Evolutionary conservation across 2,113 vertebrate genomes (phyloP), one percentile per base, ranked within the genome.

Genomic region (Calonectris borealis): DNA sequence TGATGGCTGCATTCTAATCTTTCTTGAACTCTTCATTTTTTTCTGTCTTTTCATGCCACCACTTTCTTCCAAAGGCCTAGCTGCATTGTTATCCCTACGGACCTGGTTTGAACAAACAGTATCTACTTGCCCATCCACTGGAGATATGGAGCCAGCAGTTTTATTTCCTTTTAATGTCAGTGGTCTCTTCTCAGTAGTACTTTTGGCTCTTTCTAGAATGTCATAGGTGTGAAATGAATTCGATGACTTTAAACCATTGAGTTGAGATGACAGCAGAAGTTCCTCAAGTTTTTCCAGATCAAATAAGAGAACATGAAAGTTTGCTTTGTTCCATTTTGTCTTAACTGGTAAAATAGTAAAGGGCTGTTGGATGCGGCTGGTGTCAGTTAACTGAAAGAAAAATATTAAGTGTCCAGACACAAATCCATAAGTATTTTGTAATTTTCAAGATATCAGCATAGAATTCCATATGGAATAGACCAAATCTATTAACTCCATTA

Each of bases 261-360:
- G 21, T 10, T 96, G 95, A 87, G 87, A 86, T 1, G 97, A 95
- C n/a, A 95, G 92, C 40, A 98, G 70, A 89, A 97, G 87, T 69
- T 98, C 97, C 20, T 97, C 90, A 72, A 98, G 96, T 51, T 96
- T 97, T 91, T 98, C 98, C 96, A 98, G 70, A 82, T 98, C 97
- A 96, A 99, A 98, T 17, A 98, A 83, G 16, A 99, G 96, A 77
- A 99, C 20, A 16, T 98, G 98, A 82, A 98, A 97, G 88, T 77
- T 96, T 34, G 86, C 31, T 24, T 91, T 81, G 71, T 58, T 98
- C 97, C 97, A 97, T 52, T 89, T 97, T 48, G 95, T 97, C 60
- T 96, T 97, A 77, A 98, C 66, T 14, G 98, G 97, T 81, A 98
- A 83, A 86, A 98, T 79, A 31, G 91, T 95, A 78, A 98, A 98